phyloP scores from a whole-genome alignment of 53 echinoderm and acorn worm genomes.

The Temnopleurus reevesii region DNA sequence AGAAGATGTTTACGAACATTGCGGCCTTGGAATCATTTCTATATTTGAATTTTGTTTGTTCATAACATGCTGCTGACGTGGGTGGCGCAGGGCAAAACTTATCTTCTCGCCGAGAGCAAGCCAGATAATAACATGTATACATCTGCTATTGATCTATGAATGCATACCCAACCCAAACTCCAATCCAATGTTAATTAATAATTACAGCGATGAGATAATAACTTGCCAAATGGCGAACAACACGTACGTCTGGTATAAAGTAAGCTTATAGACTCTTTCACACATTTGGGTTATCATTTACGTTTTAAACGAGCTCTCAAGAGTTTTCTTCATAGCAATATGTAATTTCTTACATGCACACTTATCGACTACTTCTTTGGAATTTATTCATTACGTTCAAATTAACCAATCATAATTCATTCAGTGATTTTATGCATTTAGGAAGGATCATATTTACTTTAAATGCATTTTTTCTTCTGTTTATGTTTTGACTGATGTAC shows the following conservation, averaged over 20 bases:
- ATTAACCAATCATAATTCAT: too few relatives aligned
- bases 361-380: too few relatives aligned
- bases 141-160: slow-evolving; percentile 23
- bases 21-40: not conserved
- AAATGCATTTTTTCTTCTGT: too few relatives aligned
- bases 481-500: too few relatives aligned
- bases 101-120: not conserved
- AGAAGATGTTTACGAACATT: not conserved
- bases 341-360: too few relatives aligned
- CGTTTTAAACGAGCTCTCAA: too few relatives aligned
- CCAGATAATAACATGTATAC: slow-evolving; percentile 23
- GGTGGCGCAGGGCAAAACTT: not conserved
- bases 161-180: not conserved
- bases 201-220: slow-evolving; percentile 33
- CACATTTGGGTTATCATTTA: too few relatives aligned
- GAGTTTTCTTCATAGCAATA: too few relatives aligned
- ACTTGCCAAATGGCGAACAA: not conserved
- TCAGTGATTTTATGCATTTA: too few relatives aligned
- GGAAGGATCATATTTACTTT: too few relatives aligned
- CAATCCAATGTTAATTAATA: slow-evolving; percentile 30
- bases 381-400: too few relatives aligned
- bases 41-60: slow-evolving; percentile 33
- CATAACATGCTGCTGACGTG: slow-evolving; percentile 26
- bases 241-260: not conserved
- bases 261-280: slow-evolving; percentile 9